phyloP scores from a whole-genome alignment of 2,888 invertebrate genomes.

The Helicoverpa assulta region DNA sequence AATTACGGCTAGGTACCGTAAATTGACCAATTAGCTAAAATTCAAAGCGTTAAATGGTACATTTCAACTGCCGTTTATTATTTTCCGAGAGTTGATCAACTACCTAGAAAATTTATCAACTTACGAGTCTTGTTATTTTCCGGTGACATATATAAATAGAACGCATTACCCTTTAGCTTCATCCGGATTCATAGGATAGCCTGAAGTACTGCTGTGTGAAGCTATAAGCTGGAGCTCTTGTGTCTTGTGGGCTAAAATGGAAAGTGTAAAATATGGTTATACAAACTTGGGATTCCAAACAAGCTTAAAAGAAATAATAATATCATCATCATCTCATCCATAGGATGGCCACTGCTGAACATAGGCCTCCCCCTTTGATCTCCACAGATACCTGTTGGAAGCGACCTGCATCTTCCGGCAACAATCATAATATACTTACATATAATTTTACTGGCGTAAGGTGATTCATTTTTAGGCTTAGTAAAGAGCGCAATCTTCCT shows the following conservation, averaged over 20 bases:
- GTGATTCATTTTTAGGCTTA: slow-evolving; percentile 53
- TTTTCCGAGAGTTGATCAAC: too few species aligned
- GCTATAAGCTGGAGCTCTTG: slow-evolving; percentile 91
- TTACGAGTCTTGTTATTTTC: too few species aligned
- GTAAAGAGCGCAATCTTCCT: slow-evolving; percentile 92
- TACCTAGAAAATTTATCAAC: too few species aligned
- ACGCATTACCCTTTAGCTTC: slow-evolving; percentile 55
- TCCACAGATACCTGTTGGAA: too few species aligned
- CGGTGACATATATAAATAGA: neutral
- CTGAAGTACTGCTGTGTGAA: slow-evolving; percentile 84
- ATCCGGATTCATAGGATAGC: slow-evolving; percentile 70
- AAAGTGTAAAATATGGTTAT: slow-evolving; percentile 4
- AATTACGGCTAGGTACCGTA: too few species aligned
- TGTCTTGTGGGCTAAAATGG: slow-evolving; percentile 74
- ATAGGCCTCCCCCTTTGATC: too few species aligned
- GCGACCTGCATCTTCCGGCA: too few species aligned
- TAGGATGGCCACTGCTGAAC: too few species aligned
- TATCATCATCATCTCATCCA: too few species aligned
- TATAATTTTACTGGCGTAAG: slow-evolving; percentile 34
- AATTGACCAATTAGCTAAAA: too few species aligned
- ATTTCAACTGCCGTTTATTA: too few species aligned
- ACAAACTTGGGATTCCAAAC: neutral
- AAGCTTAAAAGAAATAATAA: neutral
- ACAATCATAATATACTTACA: slow-evolving; percentile 50
- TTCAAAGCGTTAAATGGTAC: too few species aligned